Evolutionary conservation across 2,113 vertebrate species (phyloP).

Genomic region (Xiphophorus couchianus): DNA sequence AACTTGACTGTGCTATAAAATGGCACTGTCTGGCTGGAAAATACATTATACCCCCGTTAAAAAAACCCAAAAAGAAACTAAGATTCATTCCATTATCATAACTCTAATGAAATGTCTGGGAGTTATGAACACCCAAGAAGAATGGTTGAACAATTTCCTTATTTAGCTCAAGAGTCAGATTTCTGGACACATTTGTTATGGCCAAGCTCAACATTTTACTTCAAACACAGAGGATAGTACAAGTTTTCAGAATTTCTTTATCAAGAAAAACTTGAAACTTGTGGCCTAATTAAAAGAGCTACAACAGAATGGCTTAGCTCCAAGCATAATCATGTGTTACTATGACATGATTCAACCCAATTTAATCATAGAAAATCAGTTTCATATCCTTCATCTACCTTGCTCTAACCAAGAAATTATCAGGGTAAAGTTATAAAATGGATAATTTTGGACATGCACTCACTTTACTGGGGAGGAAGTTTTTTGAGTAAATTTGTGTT

Average conservation of each 20-base stretch:
- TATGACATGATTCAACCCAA: no score
- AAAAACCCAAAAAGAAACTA: neutral
- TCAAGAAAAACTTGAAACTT: no score
- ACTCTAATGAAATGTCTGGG: neutral
- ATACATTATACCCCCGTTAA: no score
- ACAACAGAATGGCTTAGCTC: no score
- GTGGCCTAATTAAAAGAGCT: no score
- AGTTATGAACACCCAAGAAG: neutral
- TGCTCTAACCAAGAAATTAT: no score
- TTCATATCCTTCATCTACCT: no score
- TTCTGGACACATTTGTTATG: neutral
- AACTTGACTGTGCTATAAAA: no score
- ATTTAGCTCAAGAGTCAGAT: neutral
- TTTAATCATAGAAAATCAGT: no score
- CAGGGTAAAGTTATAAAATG: neutral
- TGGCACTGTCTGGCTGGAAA: no score
- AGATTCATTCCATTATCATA: neutral
- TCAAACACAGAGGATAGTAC: neutral
- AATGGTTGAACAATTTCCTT: neutral
- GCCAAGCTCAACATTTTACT: neutral
- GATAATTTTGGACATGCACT: neutral
- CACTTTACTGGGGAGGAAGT: neutral
- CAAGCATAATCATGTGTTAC: no score
- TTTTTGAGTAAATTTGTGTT: constrained; percentile 1
- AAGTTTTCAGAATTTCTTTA: no score